Conservation (phyloP, 2,797 vertebrate genomes). For the Chelon labrosus region DNA sequence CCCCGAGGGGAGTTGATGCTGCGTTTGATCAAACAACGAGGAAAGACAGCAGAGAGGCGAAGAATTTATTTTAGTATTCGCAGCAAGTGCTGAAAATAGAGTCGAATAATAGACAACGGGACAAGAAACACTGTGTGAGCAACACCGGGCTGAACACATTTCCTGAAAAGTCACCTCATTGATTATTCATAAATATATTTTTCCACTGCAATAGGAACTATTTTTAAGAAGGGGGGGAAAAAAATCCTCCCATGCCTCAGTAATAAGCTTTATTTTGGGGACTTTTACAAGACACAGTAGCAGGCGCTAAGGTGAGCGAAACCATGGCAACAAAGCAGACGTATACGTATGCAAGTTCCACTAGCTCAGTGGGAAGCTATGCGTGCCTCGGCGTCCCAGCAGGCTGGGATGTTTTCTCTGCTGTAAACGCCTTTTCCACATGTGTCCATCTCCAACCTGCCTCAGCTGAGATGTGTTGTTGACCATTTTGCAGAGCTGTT, state of each 20-base stretch:
- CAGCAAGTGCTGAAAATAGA: constrained; percentile 39
- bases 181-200: constrained; percentile 57
- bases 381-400: constrained; percentile 28
- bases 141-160: constrained; percentile 9
- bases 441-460: constrained; percentile 35
- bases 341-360: constrained; percentile 52
- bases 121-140: constrained; percentile 8
- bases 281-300: constrained; percentile 32
- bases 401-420: constrained; percentile 43
- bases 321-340: constrained; percentile 70
- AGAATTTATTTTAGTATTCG: constrained; percentile 20
- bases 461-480: constrained; percentile 18
- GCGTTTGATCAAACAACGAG: constrained; percentile 43
- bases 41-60: constrained; percentile 25
- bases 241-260: constrained; percentile 28
- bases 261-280: constrained; percentile 47
- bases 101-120: constrained; percentile 2
- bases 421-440: constrained; percentile 56
- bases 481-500: constrained; percentile 6
- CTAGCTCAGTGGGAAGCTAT: constrained; percentile 59
- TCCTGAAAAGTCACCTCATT: constrained; percentile 35
- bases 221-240: constrained; percentile 16
- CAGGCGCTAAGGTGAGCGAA: constrained; percentile 50
- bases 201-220: constrained; percentile 31
- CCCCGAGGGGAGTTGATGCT: constrained; percentile 26